A percentile compares a stretch with the other conserved stretches of the same genome.
Evolutionary conservation across 1,140 invertebrate species (phyloP).

Genomic region (Lepidotrigona ventralis): DNA sequence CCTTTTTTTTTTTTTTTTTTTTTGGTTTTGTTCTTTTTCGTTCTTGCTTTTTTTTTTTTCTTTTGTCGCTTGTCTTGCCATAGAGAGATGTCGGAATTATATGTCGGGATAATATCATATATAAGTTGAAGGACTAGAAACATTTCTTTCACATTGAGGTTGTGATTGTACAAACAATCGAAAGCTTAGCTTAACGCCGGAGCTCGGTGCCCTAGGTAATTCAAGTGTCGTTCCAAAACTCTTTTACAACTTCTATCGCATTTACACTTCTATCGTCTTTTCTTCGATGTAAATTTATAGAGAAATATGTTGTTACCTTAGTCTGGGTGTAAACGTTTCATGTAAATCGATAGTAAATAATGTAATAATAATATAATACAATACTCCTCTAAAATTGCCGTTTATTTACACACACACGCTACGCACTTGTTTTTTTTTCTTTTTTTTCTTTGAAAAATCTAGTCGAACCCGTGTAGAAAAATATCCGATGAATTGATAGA

Average conservation of each 20-base stretch:
- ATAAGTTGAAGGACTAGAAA: not conserved
- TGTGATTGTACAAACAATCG: constrained; percentile 4
- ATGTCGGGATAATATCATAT: not conserved
- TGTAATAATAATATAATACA: constrained; percentile 33
- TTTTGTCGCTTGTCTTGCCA: too few relatives aligned
- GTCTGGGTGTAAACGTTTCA: constrained; percentile 20
- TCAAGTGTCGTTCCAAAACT: constrained; percentile 11
- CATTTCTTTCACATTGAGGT: not conserved
- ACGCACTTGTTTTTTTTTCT: not conserved
- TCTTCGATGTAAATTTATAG: constrained; percentile 32
- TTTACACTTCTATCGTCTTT: not conserved
- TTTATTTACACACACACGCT: constrained; percentile 21
- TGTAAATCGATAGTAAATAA: constrained; percentile 38
- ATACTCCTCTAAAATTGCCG: constrained; percentile 12
- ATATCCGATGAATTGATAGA: constrained; percentile 30
- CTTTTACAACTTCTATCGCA: not conserved
- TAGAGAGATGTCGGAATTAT: not conserved
- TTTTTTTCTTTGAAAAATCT: constrained; percentile 16
- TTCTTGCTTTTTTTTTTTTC: not conserved
- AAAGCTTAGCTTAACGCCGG: not conserved
- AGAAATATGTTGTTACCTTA: constrained; percentile 36
- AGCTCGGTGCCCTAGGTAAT: not conserved
- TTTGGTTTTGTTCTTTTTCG: not conserved
- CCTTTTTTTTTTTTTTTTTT: too few relatives aligned
- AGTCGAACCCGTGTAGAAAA: constrained; percentile 32